These are phyloP conservation scores for Ciconia maguari DNA, from an alignment of 2,113 vertebrate genomes.

Conservation along the genomic window DNA sequence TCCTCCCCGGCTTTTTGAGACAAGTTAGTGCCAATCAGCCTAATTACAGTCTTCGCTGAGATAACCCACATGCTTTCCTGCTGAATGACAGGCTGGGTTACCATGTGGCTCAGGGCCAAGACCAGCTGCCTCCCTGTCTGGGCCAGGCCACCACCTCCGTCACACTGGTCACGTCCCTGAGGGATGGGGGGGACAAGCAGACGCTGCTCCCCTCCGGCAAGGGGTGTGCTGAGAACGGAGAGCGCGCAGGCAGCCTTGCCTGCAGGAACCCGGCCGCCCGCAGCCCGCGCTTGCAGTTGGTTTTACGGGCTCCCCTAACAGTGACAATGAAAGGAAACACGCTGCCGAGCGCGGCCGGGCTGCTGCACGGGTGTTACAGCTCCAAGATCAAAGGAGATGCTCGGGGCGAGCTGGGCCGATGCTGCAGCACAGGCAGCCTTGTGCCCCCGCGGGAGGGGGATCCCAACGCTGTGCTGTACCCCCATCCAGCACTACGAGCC, in stretches of 20 bases:
- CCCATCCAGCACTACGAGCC: fast-evolving
- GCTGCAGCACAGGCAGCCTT: background rate
- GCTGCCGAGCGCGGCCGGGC: fast-evolving
- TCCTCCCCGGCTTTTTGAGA: conserved; percentile 13
- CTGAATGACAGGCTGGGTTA: background rate
- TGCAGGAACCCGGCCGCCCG: background rate
- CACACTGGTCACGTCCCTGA: fast-evolving
- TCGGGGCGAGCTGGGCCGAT: fast-evolving
- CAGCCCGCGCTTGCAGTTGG: background rate
- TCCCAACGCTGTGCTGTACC: background rate
- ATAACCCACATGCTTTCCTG: conserved; percentile 30
- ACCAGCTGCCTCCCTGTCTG: background rate
- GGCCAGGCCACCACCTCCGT: background rate
- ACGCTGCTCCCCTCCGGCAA: background rate
- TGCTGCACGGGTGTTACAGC: background rate
- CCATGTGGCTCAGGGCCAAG: background rate
- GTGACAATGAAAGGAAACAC: background rate
- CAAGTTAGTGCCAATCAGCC: conserved; percentile 37
- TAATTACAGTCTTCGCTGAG: conserved; percentile 35
- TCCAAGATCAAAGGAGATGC: background rate
- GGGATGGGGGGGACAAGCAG: background rate
- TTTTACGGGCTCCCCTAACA: background rate
- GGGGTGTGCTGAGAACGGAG: background rate
- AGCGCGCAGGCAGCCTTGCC: background rate
- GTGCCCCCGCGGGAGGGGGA: fast-evolving